Conservation (phyloP, 2,888 invertebrate genomes). For the Tetranychus piercei region DNA sequence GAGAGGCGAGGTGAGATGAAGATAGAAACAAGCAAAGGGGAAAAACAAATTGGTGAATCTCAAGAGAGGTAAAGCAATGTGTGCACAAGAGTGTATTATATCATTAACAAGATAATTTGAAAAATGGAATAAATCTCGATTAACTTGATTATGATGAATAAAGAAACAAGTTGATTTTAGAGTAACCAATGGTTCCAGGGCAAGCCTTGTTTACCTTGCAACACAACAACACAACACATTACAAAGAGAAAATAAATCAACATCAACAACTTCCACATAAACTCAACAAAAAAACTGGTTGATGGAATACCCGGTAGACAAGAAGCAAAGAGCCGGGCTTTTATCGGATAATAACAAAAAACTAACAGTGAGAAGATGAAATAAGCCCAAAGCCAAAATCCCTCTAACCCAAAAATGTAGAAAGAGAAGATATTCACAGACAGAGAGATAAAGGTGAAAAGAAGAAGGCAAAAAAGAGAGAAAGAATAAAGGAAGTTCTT, state of each 20-base stretch:
- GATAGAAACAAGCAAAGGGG: background rate
- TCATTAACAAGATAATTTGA: background rate
- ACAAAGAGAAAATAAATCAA: background rate
- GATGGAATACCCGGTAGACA: background rate
- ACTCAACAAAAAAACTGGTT: background rate
- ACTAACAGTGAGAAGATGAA: background rate
- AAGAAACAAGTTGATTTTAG: background rate
- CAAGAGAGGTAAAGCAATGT: background rate
- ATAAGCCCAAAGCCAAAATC: background rate
- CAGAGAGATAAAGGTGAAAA: background rate
- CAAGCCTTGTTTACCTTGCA: constrained; percentile 1
- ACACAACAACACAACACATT: background rate
- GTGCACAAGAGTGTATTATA: background rate
- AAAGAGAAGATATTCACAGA: background rate
- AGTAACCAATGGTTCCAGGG: constrained; percentile 1
- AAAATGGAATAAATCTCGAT: background rate
- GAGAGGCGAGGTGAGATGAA: constrained; percentile 1
- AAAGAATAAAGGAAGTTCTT: background rate
- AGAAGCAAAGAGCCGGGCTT: background rate
- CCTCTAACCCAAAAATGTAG: background rate
- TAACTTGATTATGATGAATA: background rate
- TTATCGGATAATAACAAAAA: background rate
- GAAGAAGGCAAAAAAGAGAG: background rate
- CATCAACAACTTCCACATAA: background rate
- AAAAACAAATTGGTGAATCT: background rate